Evolutionary conservation across 2,888 invertebrate genomes (phyloP).

Genomic region (Euzetes globulus): DNA sequence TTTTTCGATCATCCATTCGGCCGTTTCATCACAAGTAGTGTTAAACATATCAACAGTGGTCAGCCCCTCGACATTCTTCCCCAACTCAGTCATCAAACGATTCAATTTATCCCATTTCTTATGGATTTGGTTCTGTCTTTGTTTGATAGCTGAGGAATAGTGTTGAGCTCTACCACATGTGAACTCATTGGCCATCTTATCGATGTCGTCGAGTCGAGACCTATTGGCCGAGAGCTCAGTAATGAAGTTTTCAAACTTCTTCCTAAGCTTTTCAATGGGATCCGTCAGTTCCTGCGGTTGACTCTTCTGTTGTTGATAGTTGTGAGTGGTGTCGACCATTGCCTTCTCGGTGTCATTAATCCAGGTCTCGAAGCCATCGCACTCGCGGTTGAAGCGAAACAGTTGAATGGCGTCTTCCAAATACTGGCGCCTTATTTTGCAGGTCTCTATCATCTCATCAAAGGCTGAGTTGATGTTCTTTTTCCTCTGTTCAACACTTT

Average conservation of each 20-base stretch:
- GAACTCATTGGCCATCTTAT: slow-evolving; percentile 75
- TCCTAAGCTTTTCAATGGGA: slow-evolving; percentile 81
- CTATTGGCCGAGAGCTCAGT: slow-evolving; percentile 91
- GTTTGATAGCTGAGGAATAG: slow-evolving; percentile 68
- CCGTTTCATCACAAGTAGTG: slow-evolving; percentile 89
- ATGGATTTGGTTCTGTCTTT: slow-evolving; percentile 72
- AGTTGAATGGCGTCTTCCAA: slow-evolving; percentile 85
- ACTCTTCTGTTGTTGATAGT: slow-evolving; percentile 30
- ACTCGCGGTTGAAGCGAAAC: slow-evolving; percentile 89
- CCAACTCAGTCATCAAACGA: slow-evolving; percentile 76
- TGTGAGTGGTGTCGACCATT: slow-evolving; percentile 20
- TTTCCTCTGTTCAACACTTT: slow-evolving; percentile 71
- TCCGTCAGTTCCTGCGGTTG: slow-evolving; percentile 51
- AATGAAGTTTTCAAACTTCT: slow-evolving; percentile 93
- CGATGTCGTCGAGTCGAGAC: slow-evolving; percentile 79
- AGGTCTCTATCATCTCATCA: slow-evolving; percentile 68
- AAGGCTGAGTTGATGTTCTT: slow-evolving; percentile 72
- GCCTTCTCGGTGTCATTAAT: slow-evolving; percentile 69
- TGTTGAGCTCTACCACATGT: slow-evolving; percentile 69
- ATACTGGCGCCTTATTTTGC: slow-evolving; percentile 67
- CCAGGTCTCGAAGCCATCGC: slow-evolving; percentile 96
- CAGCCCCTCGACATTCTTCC: slow-evolving; percentile 82
- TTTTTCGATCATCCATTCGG: slow-evolving; percentile 96
- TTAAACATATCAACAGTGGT: slow-evolving; percentile 91
- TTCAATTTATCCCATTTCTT: slow-evolving; percentile 78